Base-by-base conservation (phyloP, 53 echinoderm and acorn worm genomes). In the Holothuria leucospilota region DNA sequence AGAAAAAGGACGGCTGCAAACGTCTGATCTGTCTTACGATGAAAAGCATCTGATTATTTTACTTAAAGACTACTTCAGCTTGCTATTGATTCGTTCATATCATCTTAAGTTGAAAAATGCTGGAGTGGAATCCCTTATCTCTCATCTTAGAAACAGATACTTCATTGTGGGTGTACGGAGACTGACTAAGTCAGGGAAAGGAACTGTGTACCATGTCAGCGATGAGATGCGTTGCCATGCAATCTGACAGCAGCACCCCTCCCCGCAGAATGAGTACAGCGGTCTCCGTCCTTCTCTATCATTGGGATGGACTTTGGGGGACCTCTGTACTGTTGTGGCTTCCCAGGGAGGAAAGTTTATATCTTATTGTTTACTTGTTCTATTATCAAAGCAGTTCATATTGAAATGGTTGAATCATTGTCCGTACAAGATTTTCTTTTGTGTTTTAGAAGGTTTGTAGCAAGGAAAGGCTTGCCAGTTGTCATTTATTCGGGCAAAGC, bases 221-320 rank as follows among this genome's bases (percentile, higher is more conserved):
- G 29, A 29, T 23, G 5, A 23, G 66, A 66, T 66, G 66, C 66
- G 6, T 7, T 27, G 16, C 66, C 66, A 12, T 66, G 82, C 82
- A 82, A 82, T 46, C 28, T 63, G 20, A n/a, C 46, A 6, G 49
- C 82, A 6, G 82, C 82, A 39, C 75, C 75, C n/a, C 41, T 74
- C 1, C 75, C 75, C 3, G 11, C 6, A 11, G 6, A 9, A 15
- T 1, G 75, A 2, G 75, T 74, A 11, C 75, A 39, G 51, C 30
- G 30, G 75, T 6, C 75, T 39, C 75, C 75, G 8, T 2, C 75
- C 10, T 74, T 74, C 21, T 42, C 75, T 20, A 26, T 74, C 75
- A 74, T 15, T 10, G 75, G 75, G 13, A 23, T 74, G 51, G 75
- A 74, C 41, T 74, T 28, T 39, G 75, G 27, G 6, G 75, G 40